Percentiles rank a stretch among this genome's conserved stretches.
Conservation (phyloP, 2,113 vertebrate genomes). For the Balaeniceps rex region DNA sequence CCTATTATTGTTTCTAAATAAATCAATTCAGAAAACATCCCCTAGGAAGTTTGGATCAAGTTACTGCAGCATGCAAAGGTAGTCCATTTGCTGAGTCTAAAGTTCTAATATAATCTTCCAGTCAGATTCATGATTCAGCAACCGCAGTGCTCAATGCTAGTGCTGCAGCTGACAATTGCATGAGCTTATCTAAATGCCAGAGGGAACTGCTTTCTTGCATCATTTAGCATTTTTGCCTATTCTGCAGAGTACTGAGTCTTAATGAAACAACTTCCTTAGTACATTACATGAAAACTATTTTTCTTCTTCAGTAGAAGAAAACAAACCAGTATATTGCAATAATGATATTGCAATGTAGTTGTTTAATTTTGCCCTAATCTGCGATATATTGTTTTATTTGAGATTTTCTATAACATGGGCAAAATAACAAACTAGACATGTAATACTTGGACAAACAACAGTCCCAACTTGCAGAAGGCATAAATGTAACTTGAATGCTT, state of each 20-base stretch:
- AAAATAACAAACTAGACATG: background rate
- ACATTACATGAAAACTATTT: background rate
- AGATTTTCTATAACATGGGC: background rate
- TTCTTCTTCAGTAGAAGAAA: background rate
- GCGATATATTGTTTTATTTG: background rate
- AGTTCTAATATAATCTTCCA: constrained; percentile 47
- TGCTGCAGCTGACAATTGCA: constrained; percentile 53
- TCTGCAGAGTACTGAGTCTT: constrained; percentile 15
- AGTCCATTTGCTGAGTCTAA: constrained; percentile 67
- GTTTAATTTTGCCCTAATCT: background rate
- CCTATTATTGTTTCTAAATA: constrained; percentile 20
- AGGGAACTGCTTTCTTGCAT: constrained; percentile 14
- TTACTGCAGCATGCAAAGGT: constrained; percentile 51
- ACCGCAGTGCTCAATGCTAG: constrained; percentile 28
- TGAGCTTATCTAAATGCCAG: constrained; percentile 38
- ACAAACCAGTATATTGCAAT: background rate
- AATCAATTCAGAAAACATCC: background rate
- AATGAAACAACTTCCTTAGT: background rate
- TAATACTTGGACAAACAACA: background rate
- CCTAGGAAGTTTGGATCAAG: constrained; percentile 47
- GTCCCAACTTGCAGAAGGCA: background rate
- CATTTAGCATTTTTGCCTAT: constrained; percentile 47
- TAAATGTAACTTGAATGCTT: background rate
- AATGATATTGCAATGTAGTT: background rate
- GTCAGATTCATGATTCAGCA: constrained; percentile 73